Conservation (phyloP, 92 coral and sea anemone species). For the Porites lobata region DNA sequence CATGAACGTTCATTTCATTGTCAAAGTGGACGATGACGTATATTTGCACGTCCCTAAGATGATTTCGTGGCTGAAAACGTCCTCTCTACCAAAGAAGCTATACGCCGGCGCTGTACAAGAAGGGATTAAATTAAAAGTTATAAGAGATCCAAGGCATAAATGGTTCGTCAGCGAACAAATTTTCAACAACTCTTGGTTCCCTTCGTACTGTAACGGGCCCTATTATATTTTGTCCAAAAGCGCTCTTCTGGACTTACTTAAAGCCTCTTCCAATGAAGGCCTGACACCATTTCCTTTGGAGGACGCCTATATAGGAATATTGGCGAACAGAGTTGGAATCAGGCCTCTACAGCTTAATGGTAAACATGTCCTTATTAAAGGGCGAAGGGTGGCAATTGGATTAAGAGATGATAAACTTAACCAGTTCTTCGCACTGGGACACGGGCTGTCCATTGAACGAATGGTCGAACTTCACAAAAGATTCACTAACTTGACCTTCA, state of each 20-base stretch:
- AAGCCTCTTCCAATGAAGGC: not conserved
- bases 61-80: constrained; percentile 54
- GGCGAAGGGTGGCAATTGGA: not conserved
- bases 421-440: not conserved
- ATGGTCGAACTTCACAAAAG: not conserved
- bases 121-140: not conserved
- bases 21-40: constrained; percentile 70
- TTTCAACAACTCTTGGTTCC: constrained; percentile 16
- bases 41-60: constrained; percentile 60
- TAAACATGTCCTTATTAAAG: not conserved
- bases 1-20: constrained; percentile 42
- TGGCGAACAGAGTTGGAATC: constrained; percentile 23
- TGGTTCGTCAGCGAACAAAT: not conserved
- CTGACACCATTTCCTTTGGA: constrained; percentile 45
- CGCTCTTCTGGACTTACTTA: constrained; percentile 30
- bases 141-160: not conserved
- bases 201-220: constrained; percentile 55
- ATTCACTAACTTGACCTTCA: not conserved
- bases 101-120: constrained; percentile 40
- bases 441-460: not conserved
- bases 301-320: constrained; percentile 62
- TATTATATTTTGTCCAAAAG: constrained; percentile 59
- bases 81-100: constrained; percentile 38
- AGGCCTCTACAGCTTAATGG: not conserved
- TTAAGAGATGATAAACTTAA: not conserved